Evolutionary conservation across 2,113 vertebrate genomes (phyloP), one percentile per base, ranked within the genome.

Genomic region (Erythrocercus mccallii): DNA sequence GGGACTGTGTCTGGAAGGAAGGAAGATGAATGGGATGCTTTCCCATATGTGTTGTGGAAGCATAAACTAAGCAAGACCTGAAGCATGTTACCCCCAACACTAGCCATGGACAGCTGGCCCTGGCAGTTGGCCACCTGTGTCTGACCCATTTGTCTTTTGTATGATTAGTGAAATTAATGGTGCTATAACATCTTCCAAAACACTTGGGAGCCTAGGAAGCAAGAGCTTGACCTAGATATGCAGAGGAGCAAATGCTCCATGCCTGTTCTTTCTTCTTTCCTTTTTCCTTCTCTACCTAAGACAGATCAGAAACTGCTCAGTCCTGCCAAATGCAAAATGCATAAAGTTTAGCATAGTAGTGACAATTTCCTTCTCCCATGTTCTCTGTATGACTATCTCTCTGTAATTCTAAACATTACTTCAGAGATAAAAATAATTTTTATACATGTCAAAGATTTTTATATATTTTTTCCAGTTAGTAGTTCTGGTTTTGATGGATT

Each of bases 161-260:
- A 33, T 82, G 57, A 91, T 95, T 94, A 95, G 61, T 38, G 54
- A 96, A 92, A 95, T 66, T 81, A 71, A 91, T 81, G 65, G 45
- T 79, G 31, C 48, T 51, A 2, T 70, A 88, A 58, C 42, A 88
- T 60, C 54, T 93, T 88, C 81, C 42, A 80, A 94, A 86, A 66
- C 1, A 0, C 42, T 56, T n/a, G 60, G 71, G 72, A 92, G 50
- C 42, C 68, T 44, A 28, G 27, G 50, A 60, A 66, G 58, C 54
- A 70, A 57, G 42, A 92, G 58, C 47, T 35, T 86, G 94, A 80
- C 74, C 71, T 82, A 90, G 68, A 90, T 77, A 69, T 58, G 30
- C 66, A 81, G 6, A n/a, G 28, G 23, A 94, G 33, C 54, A 81
- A 83, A 61, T 38, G 61, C 33, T 31, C 10, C 33, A 12, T 33